Conservation (phyloP, 2,113 vertebrate species). For the Archilochus colubris region DNA sequence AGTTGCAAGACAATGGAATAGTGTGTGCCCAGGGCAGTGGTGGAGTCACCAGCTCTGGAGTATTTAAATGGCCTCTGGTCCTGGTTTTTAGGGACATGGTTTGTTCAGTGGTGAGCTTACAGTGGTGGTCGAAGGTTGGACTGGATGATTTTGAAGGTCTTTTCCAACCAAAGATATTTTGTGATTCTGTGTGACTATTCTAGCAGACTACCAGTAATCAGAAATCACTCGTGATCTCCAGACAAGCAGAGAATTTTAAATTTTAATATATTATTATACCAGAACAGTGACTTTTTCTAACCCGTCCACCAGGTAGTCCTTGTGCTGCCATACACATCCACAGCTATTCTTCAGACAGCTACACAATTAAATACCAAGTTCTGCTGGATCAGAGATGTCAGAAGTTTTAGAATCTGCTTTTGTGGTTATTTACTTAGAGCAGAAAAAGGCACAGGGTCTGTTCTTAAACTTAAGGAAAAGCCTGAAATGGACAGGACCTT, state of each 20-base stretch:
- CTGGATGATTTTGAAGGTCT: too few species aligned
- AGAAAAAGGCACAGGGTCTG: not conserved
- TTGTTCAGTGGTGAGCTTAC: too few species aligned
- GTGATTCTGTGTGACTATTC: not conserved
- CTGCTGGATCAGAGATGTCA: not conserved
- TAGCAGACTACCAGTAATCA: not conserved
- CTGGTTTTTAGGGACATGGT: too few species aligned
- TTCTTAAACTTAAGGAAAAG: not conserved
- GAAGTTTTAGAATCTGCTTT: not conserved
- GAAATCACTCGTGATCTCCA: not conserved
- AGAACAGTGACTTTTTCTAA: not conserved
- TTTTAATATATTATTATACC: not conserved
- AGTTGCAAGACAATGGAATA: too few species aligned
- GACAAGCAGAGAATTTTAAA: not conserved
- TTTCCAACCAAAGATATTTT: too few species aligned
- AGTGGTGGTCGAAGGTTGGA: too few species aligned
- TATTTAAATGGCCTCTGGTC: too few species aligned
- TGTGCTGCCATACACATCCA: not conserved
- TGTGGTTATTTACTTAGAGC: not conserved
- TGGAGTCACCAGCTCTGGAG: too few species aligned
- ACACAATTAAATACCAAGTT: not conserved
- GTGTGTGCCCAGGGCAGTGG: too few species aligned
- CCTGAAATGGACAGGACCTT: not conserved
- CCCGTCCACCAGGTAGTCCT: not conserved
- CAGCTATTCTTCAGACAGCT: not conserved